phyloP scores from a whole-genome alignment of 2,888 invertebrate genomes.

The Plebejus argus region DNA sequence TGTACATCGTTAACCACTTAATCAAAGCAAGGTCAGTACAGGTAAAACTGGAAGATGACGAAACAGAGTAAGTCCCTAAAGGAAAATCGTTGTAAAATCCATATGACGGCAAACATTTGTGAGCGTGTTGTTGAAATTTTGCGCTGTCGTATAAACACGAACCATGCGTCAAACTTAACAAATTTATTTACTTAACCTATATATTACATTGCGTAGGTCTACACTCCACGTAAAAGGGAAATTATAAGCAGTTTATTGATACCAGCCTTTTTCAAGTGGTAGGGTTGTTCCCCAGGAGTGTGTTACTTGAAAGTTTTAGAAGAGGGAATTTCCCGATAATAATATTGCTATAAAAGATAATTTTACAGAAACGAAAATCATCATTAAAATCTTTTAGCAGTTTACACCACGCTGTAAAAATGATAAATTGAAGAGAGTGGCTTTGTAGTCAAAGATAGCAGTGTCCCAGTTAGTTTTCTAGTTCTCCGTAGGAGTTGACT shows the following conservation, averaged over 20 bases:
- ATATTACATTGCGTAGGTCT: slow-evolving; percentile 4
- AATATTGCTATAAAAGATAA: neutral
- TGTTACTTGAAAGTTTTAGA: neutral
- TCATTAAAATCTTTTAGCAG: neutral
- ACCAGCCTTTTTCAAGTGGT: neutral
- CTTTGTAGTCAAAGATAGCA: neutral
- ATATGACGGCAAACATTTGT: slow-evolving; percentile 22
- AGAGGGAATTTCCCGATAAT: neutral
- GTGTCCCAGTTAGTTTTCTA: neutral
- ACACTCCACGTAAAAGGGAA: slow-evolving; percentile 6
- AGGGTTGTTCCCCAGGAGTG: neutral
- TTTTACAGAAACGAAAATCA: no score
- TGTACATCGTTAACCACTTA: neutral
- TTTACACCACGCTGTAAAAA: neutral
- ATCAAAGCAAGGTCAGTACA: slow-evolving; percentile 3
- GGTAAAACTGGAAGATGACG: neutral
- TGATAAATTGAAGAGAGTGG: neutral
- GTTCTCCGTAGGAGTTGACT: neutral
- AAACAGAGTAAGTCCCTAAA: slow-evolving; percentile 18
- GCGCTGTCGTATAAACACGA: slow-evolving; percentile 10
- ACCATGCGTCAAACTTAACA: slow-evolving; percentile 12
- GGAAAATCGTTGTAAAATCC: slow-evolving; percentile 25
- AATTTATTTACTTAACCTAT: slow-evolving; percentile 30
- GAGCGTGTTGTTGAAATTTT: slow-evolving; percentile 24
- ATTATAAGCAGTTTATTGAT: neutral